Evolutionary conservation across 2,797 vertebrate species (phyloP).

Genomic region (Chrosomus eos): DNA sequence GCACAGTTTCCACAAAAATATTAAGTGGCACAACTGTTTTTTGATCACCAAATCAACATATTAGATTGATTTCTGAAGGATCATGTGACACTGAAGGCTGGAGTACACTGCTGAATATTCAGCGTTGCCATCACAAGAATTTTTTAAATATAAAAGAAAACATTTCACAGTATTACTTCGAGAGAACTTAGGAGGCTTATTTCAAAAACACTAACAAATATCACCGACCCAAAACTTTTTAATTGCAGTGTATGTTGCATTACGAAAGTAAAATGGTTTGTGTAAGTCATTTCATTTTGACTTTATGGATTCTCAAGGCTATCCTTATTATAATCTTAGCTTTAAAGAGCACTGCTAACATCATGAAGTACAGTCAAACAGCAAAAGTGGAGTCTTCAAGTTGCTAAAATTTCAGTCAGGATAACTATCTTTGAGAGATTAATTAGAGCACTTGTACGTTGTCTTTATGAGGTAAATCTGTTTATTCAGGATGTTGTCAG

Average conservation of each 20-base stretch:
- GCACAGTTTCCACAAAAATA: not conserved
- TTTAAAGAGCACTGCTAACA: not conserved
- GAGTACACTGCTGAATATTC: too few species aligned
- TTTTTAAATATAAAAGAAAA: not conserved
- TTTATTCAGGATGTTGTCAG: conserved; percentile 1
- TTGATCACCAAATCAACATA: not conserved
- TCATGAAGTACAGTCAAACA: not conserved
- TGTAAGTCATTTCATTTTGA: not conserved
- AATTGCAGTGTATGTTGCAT: not conserved
- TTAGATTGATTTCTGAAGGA: not conserved
- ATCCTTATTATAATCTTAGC: not conserved
- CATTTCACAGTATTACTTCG: not conserved
- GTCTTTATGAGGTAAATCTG: too few species aligned
- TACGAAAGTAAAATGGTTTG: not conserved
- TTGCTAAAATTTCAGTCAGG: not conserved
- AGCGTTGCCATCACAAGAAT: too few species aligned
- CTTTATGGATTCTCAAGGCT: not conserved
- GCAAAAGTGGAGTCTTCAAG: not conserved
- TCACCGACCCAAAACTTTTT: not conserved
- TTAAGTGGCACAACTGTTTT: not conserved
- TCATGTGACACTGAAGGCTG: not conserved
- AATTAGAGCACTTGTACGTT: not conserved
- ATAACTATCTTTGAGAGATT: not conserved
- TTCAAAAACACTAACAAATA: not conserved
- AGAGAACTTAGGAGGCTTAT: not conserved